These are phyloP conservation scores for Heliconius aoede DNA, from an alignment of 2,888 invertebrate genomes.

Conservation along the genomic window DNA sequence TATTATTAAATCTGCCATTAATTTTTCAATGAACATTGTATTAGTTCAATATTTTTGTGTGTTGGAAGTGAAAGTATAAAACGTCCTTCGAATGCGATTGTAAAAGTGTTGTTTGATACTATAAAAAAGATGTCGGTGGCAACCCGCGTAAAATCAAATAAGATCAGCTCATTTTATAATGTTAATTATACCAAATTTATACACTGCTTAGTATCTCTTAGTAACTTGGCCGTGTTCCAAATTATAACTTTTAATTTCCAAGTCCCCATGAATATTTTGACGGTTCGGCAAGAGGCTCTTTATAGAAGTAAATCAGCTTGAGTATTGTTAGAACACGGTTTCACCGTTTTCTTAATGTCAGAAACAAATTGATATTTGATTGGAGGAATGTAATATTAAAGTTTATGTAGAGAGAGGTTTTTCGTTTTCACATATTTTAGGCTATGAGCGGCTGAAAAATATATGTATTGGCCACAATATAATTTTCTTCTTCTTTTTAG, in stretches of 20 bases:
- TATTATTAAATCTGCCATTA: background rate
- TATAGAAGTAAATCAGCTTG: slow-evolving; percentile 6
- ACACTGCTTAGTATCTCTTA: background rate
- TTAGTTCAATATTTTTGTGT: background rate
- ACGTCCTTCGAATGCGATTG: slow-evolving; percentile 9
- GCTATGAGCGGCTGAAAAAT: no score
- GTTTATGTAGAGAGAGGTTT: background rate
- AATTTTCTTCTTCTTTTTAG: background rate
- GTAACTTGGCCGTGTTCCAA: slow-evolving; percentile 4
- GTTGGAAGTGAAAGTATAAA: background rate
- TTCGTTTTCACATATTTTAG: no score
- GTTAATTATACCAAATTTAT: slow-evolving; percentile 12
- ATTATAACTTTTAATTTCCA: slow-evolving; percentile 4
- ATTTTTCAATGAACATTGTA: background rate
- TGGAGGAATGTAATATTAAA: background rate
- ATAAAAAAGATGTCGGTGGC: background rate
- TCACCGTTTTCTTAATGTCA: background rate
- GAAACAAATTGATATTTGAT: background rate
- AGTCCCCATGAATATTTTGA: background rate
- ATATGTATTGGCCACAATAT: no score
- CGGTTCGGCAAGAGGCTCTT: slow-evolving; percentile 13
- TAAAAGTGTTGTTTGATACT: slow-evolving; percentile 2
- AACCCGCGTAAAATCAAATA: background rate
- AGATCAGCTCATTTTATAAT: background rate
- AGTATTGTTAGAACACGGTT: slow-evolving; percentile 3